Evolutionary conservation across 2,797 vertebrate species (phyloP).

Genomic region (Ctenopoma kingsleyae): DNA sequence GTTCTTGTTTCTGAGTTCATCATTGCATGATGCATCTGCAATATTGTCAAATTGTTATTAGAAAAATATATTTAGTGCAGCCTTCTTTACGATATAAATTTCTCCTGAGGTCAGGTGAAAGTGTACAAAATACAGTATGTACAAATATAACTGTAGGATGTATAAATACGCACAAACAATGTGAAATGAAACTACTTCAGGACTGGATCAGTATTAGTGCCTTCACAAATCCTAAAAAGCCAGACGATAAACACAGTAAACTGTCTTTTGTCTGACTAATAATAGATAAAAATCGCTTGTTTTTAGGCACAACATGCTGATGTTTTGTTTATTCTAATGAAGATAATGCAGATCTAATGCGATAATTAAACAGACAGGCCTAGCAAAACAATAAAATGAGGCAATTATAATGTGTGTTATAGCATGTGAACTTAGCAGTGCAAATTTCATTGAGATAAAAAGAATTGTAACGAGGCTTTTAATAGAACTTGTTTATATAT

Average conservation of each 20-base stretch:
- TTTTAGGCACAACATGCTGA: background rate
- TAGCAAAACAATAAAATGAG: background rate
- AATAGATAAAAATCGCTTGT: background rate
- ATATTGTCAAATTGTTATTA: background rate
- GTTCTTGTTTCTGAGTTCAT: too few relatives aligned
- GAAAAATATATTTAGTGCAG: background rate
- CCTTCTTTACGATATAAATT: too few relatives aligned
- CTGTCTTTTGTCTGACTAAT: too few relatives aligned
- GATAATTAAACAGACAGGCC: background rate
- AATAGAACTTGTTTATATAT: slow-evolving; percentile 9
- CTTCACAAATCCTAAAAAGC: background rate
- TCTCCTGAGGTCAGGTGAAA: too few relatives aligned
- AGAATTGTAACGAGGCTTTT: background rate
- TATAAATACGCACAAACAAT: too few relatives aligned
- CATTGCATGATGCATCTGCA: background rate
- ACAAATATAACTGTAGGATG: too few relatives aligned
- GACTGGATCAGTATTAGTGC: too few relatives aligned
- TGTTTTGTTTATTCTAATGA: background rate
- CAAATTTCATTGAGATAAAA: background rate
- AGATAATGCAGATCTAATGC: too few relatives aligned
- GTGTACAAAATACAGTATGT: too few relatives aligned
- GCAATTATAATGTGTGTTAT: background rate
- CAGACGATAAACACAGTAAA: slow-evolving; percentile 4
- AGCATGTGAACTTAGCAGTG: background rate
- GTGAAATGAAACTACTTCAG: too few relatives aligned